These are phyloP conservation scores for Vicugna pacos DNA, from an alignment of 2,113 vertebrate genomes.

Conservation along the genomic window DNA sequence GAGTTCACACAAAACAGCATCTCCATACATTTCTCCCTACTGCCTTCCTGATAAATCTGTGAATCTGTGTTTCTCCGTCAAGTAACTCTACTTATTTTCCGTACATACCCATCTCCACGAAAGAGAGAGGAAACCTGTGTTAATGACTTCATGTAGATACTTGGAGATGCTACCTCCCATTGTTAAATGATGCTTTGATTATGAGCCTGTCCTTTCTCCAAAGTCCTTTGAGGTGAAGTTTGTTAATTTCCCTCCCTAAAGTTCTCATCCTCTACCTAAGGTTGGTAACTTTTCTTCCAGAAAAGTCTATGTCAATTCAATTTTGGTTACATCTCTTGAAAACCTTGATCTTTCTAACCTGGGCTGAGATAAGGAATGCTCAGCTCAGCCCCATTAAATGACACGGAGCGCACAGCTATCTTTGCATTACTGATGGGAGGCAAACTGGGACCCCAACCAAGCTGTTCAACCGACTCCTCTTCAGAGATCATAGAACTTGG, in stretches of 20 bases:
- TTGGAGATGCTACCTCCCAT: neutral
- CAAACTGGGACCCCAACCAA: neutral
- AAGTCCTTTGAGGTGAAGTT: neutral
- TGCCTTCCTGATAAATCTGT: neutral
- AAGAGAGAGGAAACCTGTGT: neutral
- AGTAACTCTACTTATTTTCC: neutral
- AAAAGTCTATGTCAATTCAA: neutral
- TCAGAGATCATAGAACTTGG: neutral
- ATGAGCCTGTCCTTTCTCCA: neutral
- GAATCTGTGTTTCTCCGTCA: neutral
- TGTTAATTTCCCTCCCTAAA: neutral
- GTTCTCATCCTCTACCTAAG: neutral
- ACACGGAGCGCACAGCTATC: neutral
- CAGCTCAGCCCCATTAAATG: neutral
- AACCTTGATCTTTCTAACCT: neutral
- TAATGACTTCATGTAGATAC: neutral
- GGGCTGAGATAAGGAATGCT: neutral
- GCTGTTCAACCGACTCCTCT: neutral
- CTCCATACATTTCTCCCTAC: neutral
- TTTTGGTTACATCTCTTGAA: neutral
- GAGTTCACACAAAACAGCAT: neutral
- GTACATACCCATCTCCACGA: neutral
- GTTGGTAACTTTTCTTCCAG: neutral
- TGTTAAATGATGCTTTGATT: neutral
- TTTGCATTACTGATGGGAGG: neutral